Base-by-base conservation (phyloP, 2,797 vertebrate genomes). In the Bryconaethiops microstoma region DNA sequence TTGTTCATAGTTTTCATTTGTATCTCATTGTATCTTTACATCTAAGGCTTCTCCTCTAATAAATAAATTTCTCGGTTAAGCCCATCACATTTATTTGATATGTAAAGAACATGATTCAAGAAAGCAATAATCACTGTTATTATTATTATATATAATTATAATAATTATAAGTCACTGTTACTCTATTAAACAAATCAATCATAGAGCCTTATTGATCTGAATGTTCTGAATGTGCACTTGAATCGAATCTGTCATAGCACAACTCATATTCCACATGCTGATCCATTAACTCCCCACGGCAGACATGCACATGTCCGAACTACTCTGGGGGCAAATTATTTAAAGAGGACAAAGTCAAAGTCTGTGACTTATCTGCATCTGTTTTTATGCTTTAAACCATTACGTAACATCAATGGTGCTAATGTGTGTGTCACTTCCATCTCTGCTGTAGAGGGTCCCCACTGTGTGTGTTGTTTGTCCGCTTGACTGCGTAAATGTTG, bases 391-490 rank as follows among this genome's bases (percentile, higher is more conserved):
- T 17, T 35, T 63, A 14, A 35, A 35, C 14, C 25, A 63, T 17
- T 71, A 40, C 25, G 35, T 40, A 62, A 45, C 13, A 50, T 5
- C n/a, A n/a, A 64, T n/a, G 55, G 42, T 72, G 19, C 82, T 39
- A 76, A 63, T 48, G 59, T 25, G 10, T 60, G 77, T 40, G 25
- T 72, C 40, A 67, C 29, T 77, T 83, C 39, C 57, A 12, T 59
- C 57, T 59, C 57, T 23, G n/a, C 62, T 55, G 13, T 52, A 52
- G 48, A 13, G 13, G 48, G 48, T 0, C 13, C 8, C 13, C 63
- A 79, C 79, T 88, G 79, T 87, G 74, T 68, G 16, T 68, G 23
- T 71, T 16, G n/a, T 48, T 74, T 25, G 42, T 57, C 35, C 72
- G 63, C 55, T 2, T 55, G 45, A 42, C 23, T 7, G n/a, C 69